Evolutionary conservation across 2,888 invertebrate genomes (phyloP).

Genomic region (Pedicia rivosa): DNA sequence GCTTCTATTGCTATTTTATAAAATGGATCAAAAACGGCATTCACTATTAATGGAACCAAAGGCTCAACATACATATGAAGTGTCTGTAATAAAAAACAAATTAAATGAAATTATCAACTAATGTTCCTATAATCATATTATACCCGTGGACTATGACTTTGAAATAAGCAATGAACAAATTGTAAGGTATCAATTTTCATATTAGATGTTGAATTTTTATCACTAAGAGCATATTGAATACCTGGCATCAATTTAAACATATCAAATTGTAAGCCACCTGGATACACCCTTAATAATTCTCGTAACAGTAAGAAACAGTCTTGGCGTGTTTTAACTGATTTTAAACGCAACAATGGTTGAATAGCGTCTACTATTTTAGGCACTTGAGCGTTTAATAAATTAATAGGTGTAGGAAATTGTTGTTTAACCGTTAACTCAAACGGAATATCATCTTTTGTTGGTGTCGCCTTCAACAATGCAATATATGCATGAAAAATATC

Average conservation of each 20-base stretch:
- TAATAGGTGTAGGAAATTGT: constrained; percentile 54
- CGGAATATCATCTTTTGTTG: constrained; percentile 45
- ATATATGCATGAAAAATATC: constrained; percentile 96
- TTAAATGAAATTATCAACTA: background rate
- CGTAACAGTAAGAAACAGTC: constrained; percentile 83
- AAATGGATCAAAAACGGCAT: constrained; percentile 87
- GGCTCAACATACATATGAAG: constrained; percentile 66
- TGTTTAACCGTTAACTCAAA: constrained; percentile 56
- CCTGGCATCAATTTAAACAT: constrained; percentile 76
- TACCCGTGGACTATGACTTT: constrained; percentile 26
- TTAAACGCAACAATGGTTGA: constrained; percentile 68
- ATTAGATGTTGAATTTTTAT: constrained; percentile 88
- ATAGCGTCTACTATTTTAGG: constrained; percentile 74
- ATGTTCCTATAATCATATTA: no score
- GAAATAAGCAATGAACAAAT: constrained; percentile 45
- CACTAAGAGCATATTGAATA: constrained; percentile 74
- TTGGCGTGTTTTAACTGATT: constrained; percentile 78
- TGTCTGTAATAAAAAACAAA: no score
- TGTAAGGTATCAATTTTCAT: constrained; percentile 96
- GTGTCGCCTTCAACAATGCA: constrained; percentile 79
- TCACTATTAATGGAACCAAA: constrained; percentile 69
- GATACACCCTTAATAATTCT: constrained; percentile 76
- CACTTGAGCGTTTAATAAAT: constrained; percentile 42
- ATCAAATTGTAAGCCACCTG: constrained; percentile 74
- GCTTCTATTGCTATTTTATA: constrained; percentile 99